Conservation (phyloP, 2,113 vertebrate genomes). For the Cyanoderma ruficeps region DNA sequence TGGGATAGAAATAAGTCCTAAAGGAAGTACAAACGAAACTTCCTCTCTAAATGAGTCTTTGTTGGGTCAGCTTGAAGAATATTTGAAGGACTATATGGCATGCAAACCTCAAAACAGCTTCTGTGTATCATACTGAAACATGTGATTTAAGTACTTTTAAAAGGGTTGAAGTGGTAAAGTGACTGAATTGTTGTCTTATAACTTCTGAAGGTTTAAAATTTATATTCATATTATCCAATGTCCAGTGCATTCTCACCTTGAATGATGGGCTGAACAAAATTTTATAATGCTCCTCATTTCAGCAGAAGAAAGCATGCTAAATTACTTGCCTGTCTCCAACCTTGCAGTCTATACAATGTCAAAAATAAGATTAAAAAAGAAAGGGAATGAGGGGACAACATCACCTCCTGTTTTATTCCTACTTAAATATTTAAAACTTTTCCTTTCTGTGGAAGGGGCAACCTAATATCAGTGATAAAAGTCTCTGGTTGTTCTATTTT, state of each 20-base stretch:
- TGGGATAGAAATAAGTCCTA: background rate
- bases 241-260: background rate
- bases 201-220: background rate
- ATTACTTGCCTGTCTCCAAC: background rate
- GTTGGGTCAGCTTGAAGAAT: background rate
- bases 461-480: background rate
- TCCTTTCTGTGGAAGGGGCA: background rate
- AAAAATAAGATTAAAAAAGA: background rate
- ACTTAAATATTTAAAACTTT: background rate
- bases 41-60: background rate
- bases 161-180: background rate
- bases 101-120: background rate
- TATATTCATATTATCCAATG: background rate
- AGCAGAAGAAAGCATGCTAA: background rate
- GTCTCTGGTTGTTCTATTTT: background rate
- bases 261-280: slow-evolving; percentile 42
- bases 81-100: background rate
- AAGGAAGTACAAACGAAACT: background rate
- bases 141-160: background rate
- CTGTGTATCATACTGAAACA: background rate
- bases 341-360: background rate
- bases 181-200: background rate
- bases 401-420: slow-evolving; percentile 17
- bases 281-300: slow-evolving; percentile 20
- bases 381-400: background rate